Evolutionary conservation across 2,113 vertebrate species (phyloP), one percentile per base, ranked within the genome.

Genomic region (Lepus europaeus): DNA sequence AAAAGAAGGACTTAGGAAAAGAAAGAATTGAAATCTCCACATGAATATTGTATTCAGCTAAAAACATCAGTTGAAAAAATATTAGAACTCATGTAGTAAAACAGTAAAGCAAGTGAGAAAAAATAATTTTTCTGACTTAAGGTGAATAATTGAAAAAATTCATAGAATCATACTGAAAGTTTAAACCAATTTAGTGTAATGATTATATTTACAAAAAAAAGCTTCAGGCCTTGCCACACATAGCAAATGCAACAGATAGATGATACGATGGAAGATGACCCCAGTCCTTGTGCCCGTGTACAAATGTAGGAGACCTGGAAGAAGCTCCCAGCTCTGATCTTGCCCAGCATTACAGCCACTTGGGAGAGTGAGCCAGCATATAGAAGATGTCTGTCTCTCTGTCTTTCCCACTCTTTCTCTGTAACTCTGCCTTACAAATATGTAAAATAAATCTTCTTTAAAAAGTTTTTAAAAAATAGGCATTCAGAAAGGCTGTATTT

Each of bases 161-260:
- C 33, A 90, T 27, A 59, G 16, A 81, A 45, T 82, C 23, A 85
- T 89, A 51, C 33, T 90, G 10, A 96, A 97, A 92, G n/a, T 76
- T 88, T 90, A 93, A 91, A 39, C 86, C 53, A 93, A 56, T 79
- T 90, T 97, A 90, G 39, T 76, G 66, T 73, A 85, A 90, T 93
- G 56, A 70, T 20, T 70, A 9, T 6, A 96, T 92, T 45, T 45
- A 29, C 70, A 95, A 53, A 87, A 87, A 94, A 95, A 80, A 33
- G 1, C 45, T 93, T 93, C 92, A 74, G 74, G n/a, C 17, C 23
- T n/a, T 33, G 31, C 39, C 39, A 66, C 79, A 76, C 12, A 69
- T 85, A 95, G 86, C 1, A 1, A 0, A 76, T 76, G 45, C 64
- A 95, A 72, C 63, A 85, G 39, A 93, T 3, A 19, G 68, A 66